phyloP scores from a whole-genome alignment of 2,888 invertebrate species.

The Polymixis flavicincta region DNA sequence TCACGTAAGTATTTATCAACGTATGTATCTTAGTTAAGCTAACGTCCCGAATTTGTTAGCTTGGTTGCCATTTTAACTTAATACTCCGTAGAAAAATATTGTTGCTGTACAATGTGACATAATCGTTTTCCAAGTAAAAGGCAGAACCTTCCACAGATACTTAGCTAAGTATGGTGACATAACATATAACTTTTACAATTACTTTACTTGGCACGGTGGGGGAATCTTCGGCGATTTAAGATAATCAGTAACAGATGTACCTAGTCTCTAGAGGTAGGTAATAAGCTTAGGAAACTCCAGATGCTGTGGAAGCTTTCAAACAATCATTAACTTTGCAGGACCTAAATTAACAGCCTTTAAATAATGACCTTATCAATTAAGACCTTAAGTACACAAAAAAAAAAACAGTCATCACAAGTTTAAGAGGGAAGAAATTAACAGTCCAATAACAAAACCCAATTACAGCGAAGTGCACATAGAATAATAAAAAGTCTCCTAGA shows the following conservation, averaged over 20 bases:
- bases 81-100: constrained; percentile 2
- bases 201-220: constrained; percentile 13
- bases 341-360: background rate
- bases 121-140: constrained; percentile 22
- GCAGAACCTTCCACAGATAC: constrained; percentile 10
- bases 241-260: background rate
- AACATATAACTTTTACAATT: constrained; percentile 29
- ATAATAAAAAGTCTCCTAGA: constrained; percentile 28
- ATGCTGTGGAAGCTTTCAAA: background rate
- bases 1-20: background rate
- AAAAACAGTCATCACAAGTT: background rate
- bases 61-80: constrained; percentile 1
- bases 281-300: background rate
- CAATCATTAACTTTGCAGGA: background rate
- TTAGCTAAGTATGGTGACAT: constrained; percentile 24
- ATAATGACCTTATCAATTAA: background rate
- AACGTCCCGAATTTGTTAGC: background rate
- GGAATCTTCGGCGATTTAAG: constrained; percentile 16
- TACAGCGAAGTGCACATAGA: constrained; percentile 18
- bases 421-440: constrained; percentile 6
- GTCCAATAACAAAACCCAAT: constrained; percentile 15
- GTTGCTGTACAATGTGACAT: constrained; percentile 17
- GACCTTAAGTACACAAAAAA: background rate
- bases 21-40: background rate
- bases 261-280: background rate